Evolutionary conservation across 1,140 invertebrate species (phyloP).

Genomic region (Euura saliciscinereae): DNA sequence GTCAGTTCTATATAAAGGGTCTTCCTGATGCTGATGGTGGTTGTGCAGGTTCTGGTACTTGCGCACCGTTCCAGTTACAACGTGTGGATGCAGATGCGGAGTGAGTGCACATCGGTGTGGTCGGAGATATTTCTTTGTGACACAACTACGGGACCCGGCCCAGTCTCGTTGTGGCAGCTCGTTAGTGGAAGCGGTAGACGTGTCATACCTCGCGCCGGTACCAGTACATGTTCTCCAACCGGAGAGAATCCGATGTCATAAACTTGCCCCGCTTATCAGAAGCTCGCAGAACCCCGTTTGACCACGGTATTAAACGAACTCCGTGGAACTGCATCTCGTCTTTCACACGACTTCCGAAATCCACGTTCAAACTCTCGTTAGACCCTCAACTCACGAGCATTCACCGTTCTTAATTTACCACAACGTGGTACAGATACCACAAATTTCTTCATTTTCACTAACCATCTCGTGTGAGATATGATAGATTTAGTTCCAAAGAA

Average conservation of each 20-base stretch:
- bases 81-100: conserved; percentile 31
- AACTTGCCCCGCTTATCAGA: conserved; percentile 30
- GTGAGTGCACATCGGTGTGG: conserved; percentile 20
- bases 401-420: no score
- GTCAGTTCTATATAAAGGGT: conserved; percentile 32
- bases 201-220: conserved; percentile 26
- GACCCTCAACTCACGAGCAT: no score
- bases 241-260: conserved; percentile 37
- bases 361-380: neutral
- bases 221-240: conserved; percentile 23
- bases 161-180: conserved; percentile 27
- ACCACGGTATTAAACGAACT: neutral
- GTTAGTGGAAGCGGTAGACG: conserved; percentile 36
- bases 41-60: neutral
- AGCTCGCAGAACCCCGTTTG: conserved; percentile 14
- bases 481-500: neutral
- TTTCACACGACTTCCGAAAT: conserved; percentile 1
- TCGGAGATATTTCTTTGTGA: conserved; percentile 42
- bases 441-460: no score
- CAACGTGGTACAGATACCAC: no score
- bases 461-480: no score
- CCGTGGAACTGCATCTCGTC: neutral
- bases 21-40: conserved; percentile 26
- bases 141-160: conserved; percentile 20
- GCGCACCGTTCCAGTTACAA: no score